Evolutionary conservation across 2,797 vertebrate species (phyloP).

Genomic region (Aselliscus stoliczkanus): DNA sequence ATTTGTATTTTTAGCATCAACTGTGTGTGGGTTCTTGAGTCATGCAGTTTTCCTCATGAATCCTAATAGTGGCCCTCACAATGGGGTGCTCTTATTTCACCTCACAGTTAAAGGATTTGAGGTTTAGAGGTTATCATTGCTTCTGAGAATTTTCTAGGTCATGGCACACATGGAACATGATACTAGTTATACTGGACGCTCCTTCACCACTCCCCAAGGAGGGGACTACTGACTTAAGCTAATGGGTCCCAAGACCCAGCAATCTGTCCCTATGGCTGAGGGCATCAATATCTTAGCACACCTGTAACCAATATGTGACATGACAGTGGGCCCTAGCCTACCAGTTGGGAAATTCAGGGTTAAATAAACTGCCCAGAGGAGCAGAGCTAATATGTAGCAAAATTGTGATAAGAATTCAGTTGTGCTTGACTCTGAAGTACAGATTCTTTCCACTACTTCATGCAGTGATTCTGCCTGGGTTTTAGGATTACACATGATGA

Average conservation of each 20-base stretch:
- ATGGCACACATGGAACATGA: neutral
- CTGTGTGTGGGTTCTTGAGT: neutral
- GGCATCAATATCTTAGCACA: neutral
- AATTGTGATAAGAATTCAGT: neutral
- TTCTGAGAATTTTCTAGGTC: neutral
- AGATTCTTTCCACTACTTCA: neutral
- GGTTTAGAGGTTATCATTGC: neutral
- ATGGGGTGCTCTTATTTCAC: neutral
- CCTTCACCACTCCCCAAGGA: neutral
- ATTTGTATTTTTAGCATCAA: neutral
- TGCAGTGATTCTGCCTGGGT: neutral
- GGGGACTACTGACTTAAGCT: neutral
- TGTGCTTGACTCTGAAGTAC: slow-evolving; percentile 8
- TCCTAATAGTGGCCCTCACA: neutral
- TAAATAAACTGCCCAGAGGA: neutral
- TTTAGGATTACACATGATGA: neutral
- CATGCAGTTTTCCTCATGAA: neutral
- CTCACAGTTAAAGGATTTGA: neutral
- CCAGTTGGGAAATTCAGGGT: neutral
- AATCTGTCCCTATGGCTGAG: neutral
- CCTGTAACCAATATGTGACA: neutral
- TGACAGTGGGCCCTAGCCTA: neutral
- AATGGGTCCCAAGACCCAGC: neutral
- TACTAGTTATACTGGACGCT: neutral
- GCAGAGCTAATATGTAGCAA: neutral